Base-by-base conservation (phyloP, 2,113 vertebrate species). In the Centropristis striata region DNA sequence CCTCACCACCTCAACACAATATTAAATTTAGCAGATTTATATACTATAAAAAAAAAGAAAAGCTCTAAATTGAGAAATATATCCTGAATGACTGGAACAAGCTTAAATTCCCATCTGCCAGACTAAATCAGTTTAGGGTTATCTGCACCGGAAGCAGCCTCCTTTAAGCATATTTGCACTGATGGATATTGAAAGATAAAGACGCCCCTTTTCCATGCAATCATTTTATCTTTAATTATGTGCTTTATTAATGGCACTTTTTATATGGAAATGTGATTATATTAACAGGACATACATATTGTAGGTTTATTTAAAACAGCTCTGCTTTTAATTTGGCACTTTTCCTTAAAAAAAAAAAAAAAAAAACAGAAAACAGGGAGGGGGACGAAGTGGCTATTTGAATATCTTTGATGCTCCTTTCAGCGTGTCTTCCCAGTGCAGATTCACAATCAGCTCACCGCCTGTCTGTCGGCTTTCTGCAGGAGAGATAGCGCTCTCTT, bases 181-280 rank as follows among this genome's bases (percentile, higher is more conserved):
- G 81, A 90, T 87, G 89, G 81, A 91, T 86, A 88, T 84, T 92
- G 81, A 84, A 74, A 89, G 90, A 93, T 93, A 89, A 88, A 80
- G 77, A 75, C 1, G 6, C 50, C 50, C 69, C 79, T 87, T 89
- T 87, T 88, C 85, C 67, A 72, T 86, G 87, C 77, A 90, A 93
- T 94, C 92, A 88, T 83, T 90, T 88, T 86, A 94, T 94, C 94
- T 94, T 93, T 94, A 88, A 94, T 94, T 94, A 93, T 61, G 82
- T 73, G 76, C 77, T 86, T 86, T 91, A 93, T 91, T 90, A 88
- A 90, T 81, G 66, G 14, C 64, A 77, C 88, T 84, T 93, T 93
- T 91, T 92, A 91, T 91, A 90, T 91, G 90, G 57, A 90, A 91
- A 92, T 94, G 64, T 37, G 61, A 85, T 84, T 66, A 84, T 86